These are phyloP conservation scores for Pipistrellus kuhlii DNA, from an alignment of 2,797 vertebrate genomes.

Conservation along the genomic window DNA sequence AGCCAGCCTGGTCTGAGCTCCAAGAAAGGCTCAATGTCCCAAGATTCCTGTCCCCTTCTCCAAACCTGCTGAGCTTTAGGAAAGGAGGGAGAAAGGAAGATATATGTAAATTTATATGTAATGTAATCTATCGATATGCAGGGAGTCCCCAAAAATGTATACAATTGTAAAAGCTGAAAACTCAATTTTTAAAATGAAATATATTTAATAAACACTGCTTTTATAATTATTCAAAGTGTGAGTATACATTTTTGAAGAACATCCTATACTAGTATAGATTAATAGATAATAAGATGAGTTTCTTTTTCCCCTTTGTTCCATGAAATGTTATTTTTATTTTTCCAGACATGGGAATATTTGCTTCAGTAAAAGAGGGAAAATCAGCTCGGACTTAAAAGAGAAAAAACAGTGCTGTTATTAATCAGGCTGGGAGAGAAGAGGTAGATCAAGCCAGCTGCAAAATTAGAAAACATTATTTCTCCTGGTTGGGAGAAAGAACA, in stretches of 20 bases:
- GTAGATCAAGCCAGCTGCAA: not conserved
- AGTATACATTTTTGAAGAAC: not conserved
- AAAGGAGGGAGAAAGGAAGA: not conserved
- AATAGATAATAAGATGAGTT: not conserved
- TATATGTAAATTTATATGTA: not conserved
- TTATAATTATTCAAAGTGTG: not conserved
- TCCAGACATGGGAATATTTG: not conserved
- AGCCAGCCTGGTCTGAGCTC: not conserved
- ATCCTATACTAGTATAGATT: not conserved
- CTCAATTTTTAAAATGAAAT: not conserved
- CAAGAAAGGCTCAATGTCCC: not conserved
- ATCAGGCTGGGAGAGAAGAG: not conserved
- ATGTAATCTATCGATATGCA: not conserved
- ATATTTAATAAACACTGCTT: not conserved
- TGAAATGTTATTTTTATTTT: constrained; percentile 41
- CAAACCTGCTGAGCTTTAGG: not conserved
- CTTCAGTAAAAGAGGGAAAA: not conserved
- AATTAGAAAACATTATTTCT: not conserved
- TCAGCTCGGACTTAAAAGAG: not conserved
- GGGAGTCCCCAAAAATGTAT: not conserved
- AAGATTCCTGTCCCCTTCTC: not conserved
- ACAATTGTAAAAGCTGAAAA: not conserved
- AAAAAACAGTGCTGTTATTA: not conserved
- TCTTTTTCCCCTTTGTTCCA: constrained; percentile 13
- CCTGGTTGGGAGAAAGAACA: not conserved